Percentiles rank a stretch among this genome's conserved stretches.
Evolutionary conservation across 2,797 vertebrate genomes (phyloP).

Genomic region (Monodelphis domestica): DNA sequence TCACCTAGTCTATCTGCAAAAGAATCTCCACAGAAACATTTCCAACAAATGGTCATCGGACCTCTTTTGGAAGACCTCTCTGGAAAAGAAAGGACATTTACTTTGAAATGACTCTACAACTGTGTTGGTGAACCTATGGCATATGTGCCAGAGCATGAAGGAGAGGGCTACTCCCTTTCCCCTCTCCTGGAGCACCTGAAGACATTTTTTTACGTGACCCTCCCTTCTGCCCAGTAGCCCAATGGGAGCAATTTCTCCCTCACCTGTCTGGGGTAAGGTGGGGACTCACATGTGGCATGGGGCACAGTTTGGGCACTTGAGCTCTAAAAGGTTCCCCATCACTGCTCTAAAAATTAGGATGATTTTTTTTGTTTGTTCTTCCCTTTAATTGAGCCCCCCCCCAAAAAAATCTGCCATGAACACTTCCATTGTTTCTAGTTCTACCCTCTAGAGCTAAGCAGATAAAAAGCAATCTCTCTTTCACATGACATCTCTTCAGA

Average conservation of each 20-base stretch:
- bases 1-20: neutral
- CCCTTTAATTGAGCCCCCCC: neutral
- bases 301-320: no score
- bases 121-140: no score
- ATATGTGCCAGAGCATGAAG: no score
- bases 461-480: neutral
- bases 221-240: no score
- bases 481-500: neutral
- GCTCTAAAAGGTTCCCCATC: no score
- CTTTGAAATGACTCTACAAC: neutral
- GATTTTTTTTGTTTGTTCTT: neutral
- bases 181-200: no score
- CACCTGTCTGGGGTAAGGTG: no score
- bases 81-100: neutral
- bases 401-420: neutral
- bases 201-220: no score
- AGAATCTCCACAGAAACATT: neutral
- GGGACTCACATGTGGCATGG: no score
- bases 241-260: no score
- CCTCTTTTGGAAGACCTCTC: neutral
- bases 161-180: no score
- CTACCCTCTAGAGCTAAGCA: neutral
- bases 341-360: neutral
- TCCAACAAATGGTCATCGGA: neutral
- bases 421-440: neutral